phyloP scores from a whole-genome alignment of 1,140 invertebrate species.

The Archivesica marissinica region DNA sequence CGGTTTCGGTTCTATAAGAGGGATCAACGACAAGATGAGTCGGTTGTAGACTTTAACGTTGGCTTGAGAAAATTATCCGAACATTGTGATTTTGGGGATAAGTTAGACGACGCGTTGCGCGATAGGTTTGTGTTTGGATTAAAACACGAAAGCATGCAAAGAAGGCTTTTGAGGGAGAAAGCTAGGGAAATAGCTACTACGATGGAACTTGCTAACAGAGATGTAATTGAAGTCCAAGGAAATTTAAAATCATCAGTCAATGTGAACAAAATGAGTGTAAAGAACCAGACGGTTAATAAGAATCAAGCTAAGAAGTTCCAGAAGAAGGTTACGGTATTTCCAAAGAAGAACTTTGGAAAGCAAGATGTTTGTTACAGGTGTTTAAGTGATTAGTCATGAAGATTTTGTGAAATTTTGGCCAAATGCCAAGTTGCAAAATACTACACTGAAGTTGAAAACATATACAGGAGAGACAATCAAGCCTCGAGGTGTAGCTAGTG shows the following conservation, averaged over 20 bases:
- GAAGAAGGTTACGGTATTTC: too few relatives aligned
- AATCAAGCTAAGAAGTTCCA: not conserved
- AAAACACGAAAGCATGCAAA: conserved; percentile 58
- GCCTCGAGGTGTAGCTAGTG: too few relatives aligned
- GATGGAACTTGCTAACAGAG: conserved; percentile 58
- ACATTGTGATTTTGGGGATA: conserved; percentile 60
- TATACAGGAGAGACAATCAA: too few relatives aligned
- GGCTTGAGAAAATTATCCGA: conserved; percentile 55
- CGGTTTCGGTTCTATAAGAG: conserved; percentile 65
- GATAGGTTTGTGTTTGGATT: conserved; percentile 69
- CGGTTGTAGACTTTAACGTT: conserved; percentile 14
- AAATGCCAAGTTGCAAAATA: too few relatives aligned
- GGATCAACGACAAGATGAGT: conserved; percentile 52
- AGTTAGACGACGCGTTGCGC: conserved; percentile 50
- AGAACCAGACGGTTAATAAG: not conserved
- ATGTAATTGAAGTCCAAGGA: conserved; percentile 35
- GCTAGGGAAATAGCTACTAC: conserved; percentile 56
- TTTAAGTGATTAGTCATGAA: too few relatives aligned
- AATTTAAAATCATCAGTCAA: not conserved
- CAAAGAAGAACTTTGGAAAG: too few relatives aligned
- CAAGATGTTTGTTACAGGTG: too few relatives aligned
- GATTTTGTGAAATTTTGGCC: too few relatives aligned
- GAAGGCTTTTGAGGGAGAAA: conserved; percentile 52
- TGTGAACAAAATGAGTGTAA: not conserved
- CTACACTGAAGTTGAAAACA: too few relatives aligned